Evolutionary conservation across 2,113 vertebrate species (phyloP), one percentile per base, ranked within the genome.

Genomic region (Sprattus sprattus): DNA sequence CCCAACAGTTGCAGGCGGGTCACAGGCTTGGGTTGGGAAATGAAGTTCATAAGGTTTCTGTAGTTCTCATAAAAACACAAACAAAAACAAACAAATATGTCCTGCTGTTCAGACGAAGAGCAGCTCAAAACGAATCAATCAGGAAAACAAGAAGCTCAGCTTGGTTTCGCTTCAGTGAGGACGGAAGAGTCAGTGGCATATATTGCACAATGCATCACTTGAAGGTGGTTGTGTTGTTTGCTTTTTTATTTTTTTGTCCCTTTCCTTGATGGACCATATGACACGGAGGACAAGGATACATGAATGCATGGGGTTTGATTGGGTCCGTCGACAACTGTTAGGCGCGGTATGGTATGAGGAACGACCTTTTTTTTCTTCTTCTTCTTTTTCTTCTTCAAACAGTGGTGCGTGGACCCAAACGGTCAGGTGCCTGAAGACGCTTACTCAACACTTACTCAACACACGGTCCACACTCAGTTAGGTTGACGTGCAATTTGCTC

Each of bases 141-240:
- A 78, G 4, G 39, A 86, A 54, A 54, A 81, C 46, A 84, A 85
- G 90, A 89, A 82, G 71, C 71, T 15, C 88, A 89, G 88, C 88
- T 92, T 86, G 64, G 85, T 85, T 88, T 89, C 90, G 89, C 86
- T 90, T 87, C 81, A 89, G 87, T 85, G 85, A 88, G 93, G 93
- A 93, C 89, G 93, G 93, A 94, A 93, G 93, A 87, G 89, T 92
- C 87, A 88, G 86, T 92, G 91, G 91, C 88, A 83, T 91, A 93
- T 95, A 95, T 95, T 95, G 95, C 95, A 96, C 94, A 92, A 94
- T 92, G 93, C 91, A 91, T 94, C 92, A 91, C 89, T 82, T 87
- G 85, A 92, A 91, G 89, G 86, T 91, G 90, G 92, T 78, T 71
- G 52, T 85, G 86, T 49, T 85, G 86, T 39, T 78, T 91, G 90